These are phyloP conservation scores for Drosophila sucinea DNA, from an alignment of 1,140 invertebrate species.

Conservation along the genomic window DNA sequence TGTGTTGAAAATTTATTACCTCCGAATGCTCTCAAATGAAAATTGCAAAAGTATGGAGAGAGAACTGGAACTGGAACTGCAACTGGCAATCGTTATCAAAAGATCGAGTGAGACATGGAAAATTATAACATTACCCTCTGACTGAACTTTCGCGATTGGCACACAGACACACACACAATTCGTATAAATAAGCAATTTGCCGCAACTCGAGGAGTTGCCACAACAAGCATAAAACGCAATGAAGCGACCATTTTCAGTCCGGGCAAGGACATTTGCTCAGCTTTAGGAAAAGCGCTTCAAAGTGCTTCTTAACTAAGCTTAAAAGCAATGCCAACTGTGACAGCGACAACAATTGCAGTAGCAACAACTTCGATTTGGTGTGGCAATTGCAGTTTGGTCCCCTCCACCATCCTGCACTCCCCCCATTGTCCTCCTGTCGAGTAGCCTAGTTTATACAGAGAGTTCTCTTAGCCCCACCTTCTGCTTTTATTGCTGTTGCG, in stretches of 20 bases:
- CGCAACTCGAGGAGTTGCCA: conserved; percentile 16
- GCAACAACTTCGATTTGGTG: conserved; percentile 58
- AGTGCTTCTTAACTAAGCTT: conserved; percentile 77
- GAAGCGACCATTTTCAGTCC: conserved; percentile 63
- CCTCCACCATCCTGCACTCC: not conserved
- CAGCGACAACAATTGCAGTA: conserved; percentile 25
- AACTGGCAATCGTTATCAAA: conserved; percentile 38
- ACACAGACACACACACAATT: conserved; percentile 12
- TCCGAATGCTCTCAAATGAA: conserved; percentile 33
- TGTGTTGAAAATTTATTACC: conserved; percentile 58
- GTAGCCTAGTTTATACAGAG: conserved; percentile 7
- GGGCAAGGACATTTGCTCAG: conserved; percentile 57
- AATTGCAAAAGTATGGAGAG: not conserved
- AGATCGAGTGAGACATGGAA: conserved; percentile 17
- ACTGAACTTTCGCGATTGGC: conserved; percentile 17
- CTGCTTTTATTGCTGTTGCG: conserved; percentile 38
- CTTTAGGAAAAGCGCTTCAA: conserved; percentile 64
- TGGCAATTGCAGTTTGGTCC: conserved; percentile 46
- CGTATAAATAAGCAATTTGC: conserved; percentile 75
- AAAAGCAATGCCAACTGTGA: conserved; percentile 64
- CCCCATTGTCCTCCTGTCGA: conserved; percentile 2
- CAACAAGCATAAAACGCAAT: conserved; percentile 59
- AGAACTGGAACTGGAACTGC: not conserved
- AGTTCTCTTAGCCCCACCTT: conserved; percentile 34
- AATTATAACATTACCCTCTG: conserved; percentile 1